A percentile compares a stretch with the other conserved stretches of the same genome.
Evolutionary conservation across 1,140 invertebrate genomes (phyloP).

Genomic region (Copidosoma floridanum): DNA sequence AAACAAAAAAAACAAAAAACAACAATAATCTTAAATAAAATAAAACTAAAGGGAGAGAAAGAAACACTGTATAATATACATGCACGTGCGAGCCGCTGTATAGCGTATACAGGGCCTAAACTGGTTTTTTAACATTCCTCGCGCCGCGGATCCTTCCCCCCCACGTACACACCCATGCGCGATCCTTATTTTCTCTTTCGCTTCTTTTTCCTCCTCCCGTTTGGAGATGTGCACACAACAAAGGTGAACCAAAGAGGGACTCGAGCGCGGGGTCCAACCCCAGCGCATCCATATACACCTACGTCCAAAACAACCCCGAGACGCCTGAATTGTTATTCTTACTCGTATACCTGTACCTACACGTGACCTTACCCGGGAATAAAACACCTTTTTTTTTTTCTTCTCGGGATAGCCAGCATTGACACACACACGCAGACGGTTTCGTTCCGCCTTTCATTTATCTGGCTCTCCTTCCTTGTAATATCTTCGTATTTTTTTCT

Average conservation of each 20-base stretch:
- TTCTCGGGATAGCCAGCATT: constrained; percentile 3
- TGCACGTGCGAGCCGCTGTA: not conserved
- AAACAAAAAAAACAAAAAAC: no score
- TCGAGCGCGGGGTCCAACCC: no score
- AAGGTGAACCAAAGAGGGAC: no score
- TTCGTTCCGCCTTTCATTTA: constrained; percentile 5
- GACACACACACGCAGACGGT: constrained; percentile 1
- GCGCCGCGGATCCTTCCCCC: constrained; percentile 1
- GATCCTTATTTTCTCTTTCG: no score
- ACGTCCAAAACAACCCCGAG: constrained; percentile 8
- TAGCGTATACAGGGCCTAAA: constrained; percentile 17
- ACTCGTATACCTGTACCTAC: no score
- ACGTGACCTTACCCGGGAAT: no score
- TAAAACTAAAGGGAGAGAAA: no score
- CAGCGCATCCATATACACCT: no score
- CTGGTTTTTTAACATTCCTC: constrained; percentile 30
- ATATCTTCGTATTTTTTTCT: not conserved
- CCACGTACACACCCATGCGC: not conserved
- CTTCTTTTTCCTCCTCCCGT: no score
- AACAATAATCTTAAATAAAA: no score
- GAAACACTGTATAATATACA: constrained; percentile 3
- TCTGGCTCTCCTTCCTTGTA: not conserved
- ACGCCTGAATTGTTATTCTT: no score
- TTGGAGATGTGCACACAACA: no score
- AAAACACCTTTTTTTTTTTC: constrained; percentile 10